Evolutionary conservation across 2,888 invertebrate species (phyloP).

Genomic region (Brenthis ino): DNA sequence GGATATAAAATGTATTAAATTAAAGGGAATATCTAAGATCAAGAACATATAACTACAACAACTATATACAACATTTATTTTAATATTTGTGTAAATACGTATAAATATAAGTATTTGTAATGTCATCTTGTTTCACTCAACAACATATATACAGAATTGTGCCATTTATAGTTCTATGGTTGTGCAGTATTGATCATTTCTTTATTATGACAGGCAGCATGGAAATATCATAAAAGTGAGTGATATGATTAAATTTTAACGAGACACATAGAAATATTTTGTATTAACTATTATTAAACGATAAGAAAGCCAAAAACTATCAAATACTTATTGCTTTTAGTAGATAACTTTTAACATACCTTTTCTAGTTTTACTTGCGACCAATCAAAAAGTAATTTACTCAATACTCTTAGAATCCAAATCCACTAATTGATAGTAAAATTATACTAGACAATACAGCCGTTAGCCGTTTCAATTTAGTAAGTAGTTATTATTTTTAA

Average conservation of each 20-base stretch:
- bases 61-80: no score
- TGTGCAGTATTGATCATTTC: not conserved
- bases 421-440: constrained; percentile 1
- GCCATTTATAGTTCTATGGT: not conserved
- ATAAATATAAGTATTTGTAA: no score
- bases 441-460: not conserved
- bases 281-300: not conserved
- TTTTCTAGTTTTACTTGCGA: constrained; percentile 10
- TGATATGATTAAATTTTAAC: no score
- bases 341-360: constrained; percentile 21
- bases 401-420: constrained; percentile 1
- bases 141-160: no score
- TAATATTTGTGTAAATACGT: no score
- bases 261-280: not conserved
- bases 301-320: not conserved
- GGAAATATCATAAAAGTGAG: not conserved
- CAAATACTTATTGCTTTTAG: constrained; percentile 12
- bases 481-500: not conserved
- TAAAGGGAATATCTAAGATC: no score
- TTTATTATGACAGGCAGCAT: not conserved
- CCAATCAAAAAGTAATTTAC: constrained; percentile 4
- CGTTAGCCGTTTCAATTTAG: not conserved
- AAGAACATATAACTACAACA: no score
- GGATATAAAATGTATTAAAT: no score
- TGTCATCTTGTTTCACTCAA: no score